A percentile compares a stretch with the other conserved stretches of the same genome.
Evolutionary conservation across 92 coral and sea anemone species (phyloP).

Genomic region (Epizoanthus ramosus): DNA sequence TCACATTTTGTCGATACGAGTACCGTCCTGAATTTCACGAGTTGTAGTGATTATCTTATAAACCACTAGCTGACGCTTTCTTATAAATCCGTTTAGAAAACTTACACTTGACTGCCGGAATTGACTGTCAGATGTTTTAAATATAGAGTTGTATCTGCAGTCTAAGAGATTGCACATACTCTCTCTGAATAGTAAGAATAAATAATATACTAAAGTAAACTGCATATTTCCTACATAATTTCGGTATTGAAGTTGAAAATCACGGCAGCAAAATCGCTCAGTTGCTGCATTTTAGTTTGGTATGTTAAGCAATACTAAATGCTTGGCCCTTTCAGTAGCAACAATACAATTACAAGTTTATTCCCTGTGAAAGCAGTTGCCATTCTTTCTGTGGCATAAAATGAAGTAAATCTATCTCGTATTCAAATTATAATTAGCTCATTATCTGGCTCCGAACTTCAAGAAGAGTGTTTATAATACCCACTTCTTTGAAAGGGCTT

Average conservation of each 20-base stretch:
- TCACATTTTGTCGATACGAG: slow-evolving; percentile 23
- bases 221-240: neutral
- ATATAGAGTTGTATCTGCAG: slow-evolving; percentile 1
- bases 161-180: neutral
- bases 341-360: neutral
- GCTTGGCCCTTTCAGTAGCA: neutral
- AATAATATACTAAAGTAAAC: too few species aligned
- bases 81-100: slow-evolving; percentile 2
- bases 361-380: neutral
- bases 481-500: neutral
- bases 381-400: neutral
- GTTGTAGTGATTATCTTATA: neutral
- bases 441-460: neutral
- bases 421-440: slow-evolving; percentile 12
- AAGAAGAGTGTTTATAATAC: neutral
- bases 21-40: slow-evolving; percentile 4
- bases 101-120: slow-evolving; percentile 18
- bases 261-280: neutral
- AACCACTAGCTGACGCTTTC: neutral
- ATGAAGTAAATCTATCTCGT: neutral
- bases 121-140: neutral
- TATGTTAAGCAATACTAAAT: neutral
- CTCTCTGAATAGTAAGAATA: too few species aligned
- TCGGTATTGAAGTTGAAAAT: neutral
- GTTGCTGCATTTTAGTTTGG: neutral